phyloP scores from a whole-genome alignment of 2,888 invertebrate genomes.

The Alsophila aescularia region DNA sequence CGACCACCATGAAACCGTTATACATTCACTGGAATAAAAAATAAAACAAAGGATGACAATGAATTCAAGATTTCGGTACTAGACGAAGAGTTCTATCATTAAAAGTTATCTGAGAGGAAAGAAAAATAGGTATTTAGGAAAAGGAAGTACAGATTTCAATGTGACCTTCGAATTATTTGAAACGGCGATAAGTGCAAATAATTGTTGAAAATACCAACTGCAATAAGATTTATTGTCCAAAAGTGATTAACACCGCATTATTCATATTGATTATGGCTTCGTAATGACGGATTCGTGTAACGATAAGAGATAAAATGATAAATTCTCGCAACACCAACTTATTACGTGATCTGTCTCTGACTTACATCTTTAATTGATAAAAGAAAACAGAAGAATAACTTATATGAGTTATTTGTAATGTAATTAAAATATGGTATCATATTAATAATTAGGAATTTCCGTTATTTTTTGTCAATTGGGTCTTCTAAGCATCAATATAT shows the following conservation, averaged over 20 bases:
- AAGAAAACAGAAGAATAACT: too few relatives aligned
- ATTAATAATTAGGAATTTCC: too few relatives aligned
- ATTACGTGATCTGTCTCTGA: too few relatives aligned
- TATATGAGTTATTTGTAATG: too few relatives aligned
- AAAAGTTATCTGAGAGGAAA: background rate
- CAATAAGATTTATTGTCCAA: background rate
- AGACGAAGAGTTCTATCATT: background rate
- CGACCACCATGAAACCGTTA: too few relatives aligned
- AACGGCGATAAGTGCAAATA: background rate
- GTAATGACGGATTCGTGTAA: background rate
- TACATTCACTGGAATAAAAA: too few relatives aligned
- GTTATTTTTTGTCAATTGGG: too few relatives aligned
- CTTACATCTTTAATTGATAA: too few relatives aligned
- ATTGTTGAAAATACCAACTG: background rate
- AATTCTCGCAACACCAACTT: background rate
- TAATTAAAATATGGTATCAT: too few relatives aligned
- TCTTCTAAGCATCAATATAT: too few relatives aligned
- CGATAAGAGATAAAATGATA: background rate
- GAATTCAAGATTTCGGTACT: background rate
- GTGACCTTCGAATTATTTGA: background rate
- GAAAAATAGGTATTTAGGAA: background rate
- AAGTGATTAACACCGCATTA: background rate
- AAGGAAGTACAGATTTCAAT: background rate
- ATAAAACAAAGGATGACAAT: too few relatives aligned
- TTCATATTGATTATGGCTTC: background rate